Evolutionary conservation across 2,888 invertebrate species (phyloP), one percentile per base, ranked within the genome.

Genomic region (Drosophila quinaria): DNA sequence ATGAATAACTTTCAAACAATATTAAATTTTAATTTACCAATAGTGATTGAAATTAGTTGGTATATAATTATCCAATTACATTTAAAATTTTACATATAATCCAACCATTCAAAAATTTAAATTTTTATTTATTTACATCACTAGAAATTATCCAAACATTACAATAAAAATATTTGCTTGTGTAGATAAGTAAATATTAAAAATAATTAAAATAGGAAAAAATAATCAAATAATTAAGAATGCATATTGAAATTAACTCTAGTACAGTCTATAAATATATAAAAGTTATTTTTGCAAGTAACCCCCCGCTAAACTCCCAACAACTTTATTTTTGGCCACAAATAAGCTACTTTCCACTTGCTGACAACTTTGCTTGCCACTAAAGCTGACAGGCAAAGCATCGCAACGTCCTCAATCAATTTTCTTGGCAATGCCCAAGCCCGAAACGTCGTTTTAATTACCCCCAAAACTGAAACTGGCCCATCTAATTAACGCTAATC

Each of bases 401-500:
- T 6, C 17, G 11, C 33, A 15, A 76, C 75, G 72, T 56, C 76
- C 76, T 56, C 59, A 72, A 76, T 71, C 72, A 75, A 75, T 63
- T 71, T 52, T 4, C 47, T 56, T 72, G 76, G 62, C 67, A 67
- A 55, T 59, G 46, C 66, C 11, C 37, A 33, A 19, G 22, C 22
- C 46, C 39, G 33, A 72, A 67, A 72, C 63, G 49, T 49, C 49
- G 44, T 60, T 68, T 75, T 75, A 75, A 75, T 75, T 72, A 71
- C 67, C 63, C 9, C 31, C 19, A 10, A 33, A 15, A 13, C 50
- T 46, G 22, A 47, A 39, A 41, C 50, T 41, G 54, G 67, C 64
- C 74, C 71, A 66, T 64, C 80, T 80, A 82, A 82, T 82, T 82
- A 82, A 80, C 70, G 78, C 78, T 82, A 85, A 82, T 85, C 81